Conservation (phyloP, 2,888 invertebrate species). For the Torymus aiolomorphi region DNA sequence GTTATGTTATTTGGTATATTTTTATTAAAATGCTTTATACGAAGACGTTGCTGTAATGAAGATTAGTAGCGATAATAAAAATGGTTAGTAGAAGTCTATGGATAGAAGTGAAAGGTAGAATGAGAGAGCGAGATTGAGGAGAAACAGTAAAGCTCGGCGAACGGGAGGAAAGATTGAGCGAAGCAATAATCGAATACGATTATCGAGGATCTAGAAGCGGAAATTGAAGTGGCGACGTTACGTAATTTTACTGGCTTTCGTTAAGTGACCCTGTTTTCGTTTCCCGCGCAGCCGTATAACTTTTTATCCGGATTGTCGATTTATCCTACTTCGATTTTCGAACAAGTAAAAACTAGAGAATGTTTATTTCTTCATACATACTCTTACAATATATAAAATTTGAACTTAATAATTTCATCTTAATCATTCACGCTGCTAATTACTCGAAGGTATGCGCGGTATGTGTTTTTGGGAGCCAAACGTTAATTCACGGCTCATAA, state of each 20-base stretch:
- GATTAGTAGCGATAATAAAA: neutral
- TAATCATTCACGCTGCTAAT: no score
- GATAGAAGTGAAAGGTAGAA: neutral
- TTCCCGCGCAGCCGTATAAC: neutral
- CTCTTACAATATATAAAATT: no score
- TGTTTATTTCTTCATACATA: no score
- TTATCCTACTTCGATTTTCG: neutral
- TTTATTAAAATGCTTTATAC: no score
- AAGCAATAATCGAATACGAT: slow-evolving; percentile 32
- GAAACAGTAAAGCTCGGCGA: neutral
- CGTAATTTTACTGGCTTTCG: slow-evolving; percentile 37
- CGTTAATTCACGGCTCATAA: no score
- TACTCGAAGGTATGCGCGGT: no score
- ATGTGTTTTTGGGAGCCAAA: no score
- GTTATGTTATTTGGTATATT: no score
- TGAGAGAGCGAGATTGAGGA: neutral
- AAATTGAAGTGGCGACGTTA: slow-evolving; percentile 39
- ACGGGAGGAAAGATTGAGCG: slow-evolving; percentile 5
- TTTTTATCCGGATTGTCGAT: neutral
- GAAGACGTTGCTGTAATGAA: no score
- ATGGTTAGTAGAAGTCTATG: neutral
- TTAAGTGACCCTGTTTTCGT: neutral
- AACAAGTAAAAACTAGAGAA: neutral
- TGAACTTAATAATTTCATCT: no score
- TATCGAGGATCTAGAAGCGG: slow-evolving; percentile 16